Conservation (phyloP, 2,888 invertebrate genomes). For the Eubasilissa splendida region DNA sequence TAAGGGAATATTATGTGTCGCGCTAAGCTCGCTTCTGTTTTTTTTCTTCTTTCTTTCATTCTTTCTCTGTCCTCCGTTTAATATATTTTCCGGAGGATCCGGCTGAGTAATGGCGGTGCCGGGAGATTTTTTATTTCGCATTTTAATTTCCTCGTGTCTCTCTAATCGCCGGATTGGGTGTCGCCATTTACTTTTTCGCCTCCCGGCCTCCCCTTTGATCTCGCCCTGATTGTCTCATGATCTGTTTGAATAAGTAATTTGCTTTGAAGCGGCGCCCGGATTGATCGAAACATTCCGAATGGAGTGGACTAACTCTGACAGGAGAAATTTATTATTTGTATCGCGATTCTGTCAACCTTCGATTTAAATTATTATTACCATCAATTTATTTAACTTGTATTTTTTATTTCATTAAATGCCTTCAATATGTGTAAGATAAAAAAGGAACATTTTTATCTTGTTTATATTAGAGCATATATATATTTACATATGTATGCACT, state of each 20-base stretch:
- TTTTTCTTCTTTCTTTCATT: constrained; percentile 39
- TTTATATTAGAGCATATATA: no score
- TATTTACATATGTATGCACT: no score
- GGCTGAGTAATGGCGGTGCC: constrained; percentile 49
- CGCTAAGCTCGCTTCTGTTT: constrained; percentile 53
- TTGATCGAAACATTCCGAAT: background rate
- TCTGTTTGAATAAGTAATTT: constrained; percentile 32
- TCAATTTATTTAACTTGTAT: no score
- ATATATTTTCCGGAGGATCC: constrained; percentile 50
- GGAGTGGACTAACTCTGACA: background rate
- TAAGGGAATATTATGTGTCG: constrained; percentile 56
- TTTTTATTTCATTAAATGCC: no score
- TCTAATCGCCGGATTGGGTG: constrained; percentile 51
- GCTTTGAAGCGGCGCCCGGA: background rate
- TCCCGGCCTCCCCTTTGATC: constrained; percentile 15
- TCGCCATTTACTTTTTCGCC: constrained; percentile 28
- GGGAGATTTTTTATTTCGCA: constrained; percentile 49
- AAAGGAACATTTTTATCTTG: no score
- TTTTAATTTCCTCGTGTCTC: constrained; percentile 48
- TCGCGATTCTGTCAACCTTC: background rate
- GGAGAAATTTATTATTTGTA: constrained; percentile 6
- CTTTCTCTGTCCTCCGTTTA: constrained; percentile 30
- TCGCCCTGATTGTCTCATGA: constrained; percentile 4
- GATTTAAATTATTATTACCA: no score
- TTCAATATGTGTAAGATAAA: no score